Percentiles rank a stretch among this genome's conserved stretches.
Evolutionary conservation across 2,113 vertebrate genomes (phyloP).

Genomic region (Origma solitaria): DNA sequence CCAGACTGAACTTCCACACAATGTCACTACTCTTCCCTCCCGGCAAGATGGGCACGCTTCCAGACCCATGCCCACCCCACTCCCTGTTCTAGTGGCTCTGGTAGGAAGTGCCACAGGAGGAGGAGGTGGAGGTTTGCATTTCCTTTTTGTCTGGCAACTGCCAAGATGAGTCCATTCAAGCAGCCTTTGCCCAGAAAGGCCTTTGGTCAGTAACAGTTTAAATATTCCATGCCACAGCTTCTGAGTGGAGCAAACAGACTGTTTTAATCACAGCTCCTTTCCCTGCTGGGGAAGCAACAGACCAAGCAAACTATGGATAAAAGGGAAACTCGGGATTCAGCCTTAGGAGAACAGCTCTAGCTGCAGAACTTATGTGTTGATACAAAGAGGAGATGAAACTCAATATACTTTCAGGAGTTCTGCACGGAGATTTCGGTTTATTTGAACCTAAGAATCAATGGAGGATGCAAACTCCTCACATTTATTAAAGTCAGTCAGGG

Average conservation of each 20-base stretch:
- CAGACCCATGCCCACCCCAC: not conserved
- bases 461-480: not conserved
- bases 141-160: not conserved
- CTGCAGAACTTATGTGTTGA: not conserved
- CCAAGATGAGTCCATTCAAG: not conserved
- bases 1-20: not conserved
- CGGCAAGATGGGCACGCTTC: rapidly evolving
- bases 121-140: not conserved
- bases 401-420: not conserved
- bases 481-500: not conserved
- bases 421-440: not conserved
- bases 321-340: not conserved
- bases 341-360: not conserved
- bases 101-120: not conserved
- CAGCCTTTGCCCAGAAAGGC: not conserved
- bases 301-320: not conserved
- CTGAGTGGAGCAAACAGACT: not conserved
- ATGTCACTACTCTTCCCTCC: not conserved
- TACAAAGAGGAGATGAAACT: not conserved
- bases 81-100: not conserved
- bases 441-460: constrained; percentile 6
- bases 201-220: not conserved
- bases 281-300: not conserved
- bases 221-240: not conserved
- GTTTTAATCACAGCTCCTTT: not conserved